Evolutionary conservation across 2,797 vertebrate genomes (phyloP), one percentile per base, ranked within the genome.

Genomic region (Gymnocypris eckloni): DNA sequence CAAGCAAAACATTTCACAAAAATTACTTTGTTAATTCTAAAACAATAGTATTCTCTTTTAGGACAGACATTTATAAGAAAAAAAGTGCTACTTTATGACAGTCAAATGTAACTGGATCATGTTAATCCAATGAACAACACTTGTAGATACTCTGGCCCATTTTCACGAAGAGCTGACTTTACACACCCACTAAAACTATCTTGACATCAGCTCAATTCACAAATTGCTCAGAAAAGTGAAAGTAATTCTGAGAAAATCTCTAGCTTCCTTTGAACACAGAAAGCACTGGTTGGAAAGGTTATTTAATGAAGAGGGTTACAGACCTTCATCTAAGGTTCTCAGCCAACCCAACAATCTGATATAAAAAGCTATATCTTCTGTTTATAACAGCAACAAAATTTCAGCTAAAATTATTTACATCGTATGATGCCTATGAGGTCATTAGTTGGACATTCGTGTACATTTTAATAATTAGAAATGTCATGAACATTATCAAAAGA

Each of bases 141-240:
- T 22, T 39, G 18, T 41, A 22, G 18, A 41, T 41, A 41, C 67
- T 69, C 9, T 5, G 67, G 39, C 16, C 9, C 18, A 59, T 59
- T 6, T 11, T 18, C 18, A 0, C 12, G 67, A 70, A 70, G 9
- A 70, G 37, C 67, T 43, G 39, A 43, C 10, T 41, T 41, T 4
- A 41, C 12, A 70, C 10, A 70, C 20, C 4, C 28, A 33, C 64
- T 66, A 66, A 33, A 66, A 33, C 6, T 66, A 2, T 43, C 11
- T 71, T 71, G 39, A n/a, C 39, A 71, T 11, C 69, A 71, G 69
- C 69, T 71, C 39, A 70, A 22, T 41, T 11, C 20, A 71, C 20
- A 71, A 71, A 43, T n/a, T n/a, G 41, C 39, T 71, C 69, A 71
- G 69, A 71, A 71, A 45, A 45, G 69, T 71, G 22, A n/a, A n/a